Evolutionary conservation across 2,797 vertebrate species (phyloP).

Genomic region (Capromys pilorides): DNA sequence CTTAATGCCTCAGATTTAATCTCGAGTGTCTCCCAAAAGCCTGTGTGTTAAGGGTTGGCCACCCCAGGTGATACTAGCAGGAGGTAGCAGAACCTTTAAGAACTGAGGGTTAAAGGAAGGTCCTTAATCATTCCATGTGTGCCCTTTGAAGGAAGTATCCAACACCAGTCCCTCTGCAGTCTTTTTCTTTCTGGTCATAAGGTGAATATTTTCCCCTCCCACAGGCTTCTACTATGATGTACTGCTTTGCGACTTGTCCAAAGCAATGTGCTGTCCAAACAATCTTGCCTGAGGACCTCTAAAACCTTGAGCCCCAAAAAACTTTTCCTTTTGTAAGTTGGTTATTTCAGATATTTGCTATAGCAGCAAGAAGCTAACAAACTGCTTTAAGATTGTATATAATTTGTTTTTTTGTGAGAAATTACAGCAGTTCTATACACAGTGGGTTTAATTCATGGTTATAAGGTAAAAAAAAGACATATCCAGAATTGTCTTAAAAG

Average conservation of each 20-base stretch:
- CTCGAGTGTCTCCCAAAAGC: not conserved
- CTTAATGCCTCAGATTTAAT: not conserved
- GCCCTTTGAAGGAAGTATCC: not conserved
- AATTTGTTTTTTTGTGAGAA: not conserved
- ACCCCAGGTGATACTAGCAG: not conserved
- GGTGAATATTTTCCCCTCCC: not conserved
- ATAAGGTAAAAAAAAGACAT: not conserved
- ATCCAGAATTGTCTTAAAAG: not conserved
- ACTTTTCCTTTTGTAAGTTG: not conserved
- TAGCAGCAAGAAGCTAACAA: not conserved
- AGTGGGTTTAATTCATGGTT: not conserved
- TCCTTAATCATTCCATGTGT: not conserved
- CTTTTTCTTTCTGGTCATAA: not conserved
- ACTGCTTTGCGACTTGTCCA: not conserved
- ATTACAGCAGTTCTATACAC: not conserved
- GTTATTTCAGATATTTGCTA: not conserved
- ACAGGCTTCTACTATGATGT: not conserved
- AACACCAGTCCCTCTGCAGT: no score
- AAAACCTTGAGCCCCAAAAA: not conserved
- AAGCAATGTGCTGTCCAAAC: not conserved
- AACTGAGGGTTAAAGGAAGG: not conserved
- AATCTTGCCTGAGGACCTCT: not conserved
- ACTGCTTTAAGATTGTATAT: not conserved
- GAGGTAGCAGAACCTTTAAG: not conserved
- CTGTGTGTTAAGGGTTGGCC: not conserved